phyloP scores from a whole-genome alignment of 2,113 vertebrate genomes.

The Engraulis encrasicolus region DNA sequence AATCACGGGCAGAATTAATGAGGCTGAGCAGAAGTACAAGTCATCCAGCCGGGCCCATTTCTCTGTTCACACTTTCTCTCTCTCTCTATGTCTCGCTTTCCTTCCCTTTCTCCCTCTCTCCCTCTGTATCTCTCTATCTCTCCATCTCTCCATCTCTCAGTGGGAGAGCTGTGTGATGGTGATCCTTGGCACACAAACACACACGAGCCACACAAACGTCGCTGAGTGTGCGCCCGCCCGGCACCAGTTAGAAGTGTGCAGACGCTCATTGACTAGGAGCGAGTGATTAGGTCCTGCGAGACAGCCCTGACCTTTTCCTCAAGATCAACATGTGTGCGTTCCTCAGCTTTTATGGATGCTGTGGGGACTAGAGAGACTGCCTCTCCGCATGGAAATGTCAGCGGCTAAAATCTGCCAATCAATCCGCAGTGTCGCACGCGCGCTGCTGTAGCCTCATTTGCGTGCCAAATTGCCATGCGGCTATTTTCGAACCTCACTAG shows the following conservation, averaged over 20 bases:
- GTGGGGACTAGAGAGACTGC: constrained; percentile 59
- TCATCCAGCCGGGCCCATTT: constrained; percentile 24
- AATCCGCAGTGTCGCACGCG: constrained; percentile 32
- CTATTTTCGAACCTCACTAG: constrained; percentile 52
- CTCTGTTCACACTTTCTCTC: constrained; percentile 10
- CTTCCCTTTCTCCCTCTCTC: background rate
- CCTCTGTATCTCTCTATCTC: background rate
- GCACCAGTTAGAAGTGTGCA: constrained; percentile 58
- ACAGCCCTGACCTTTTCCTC: constrained; percentile 74
- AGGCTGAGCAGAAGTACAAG: constrained; percentile 38
- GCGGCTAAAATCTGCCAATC: constrained; percentile 52
- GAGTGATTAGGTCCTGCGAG: constrained; percentile 75
- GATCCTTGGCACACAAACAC: constrained; percentile 21
- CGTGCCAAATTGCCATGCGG: constrained; percentile 53
- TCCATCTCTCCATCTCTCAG: constrained; percentile 7
- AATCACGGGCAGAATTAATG: constrained; percentile 40
- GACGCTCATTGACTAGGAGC: constrained; percentile 61
- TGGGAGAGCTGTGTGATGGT: background rate
- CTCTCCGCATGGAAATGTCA: constrained; percentile 75
- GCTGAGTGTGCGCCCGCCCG: too few species aligned
- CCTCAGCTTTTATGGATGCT: constrained; percentile 69
- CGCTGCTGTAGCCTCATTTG: constrained; percentile 25
- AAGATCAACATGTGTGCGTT: constrained; percentile 59
- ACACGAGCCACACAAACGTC: constrained; percentile 30
- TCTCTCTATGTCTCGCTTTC: background rate